Evolutionary conservation across 2,888 invertebrate species (phyloP), one percentile per base, ranked within the genome.

Genomic region (Germaria angustata): DNA sequence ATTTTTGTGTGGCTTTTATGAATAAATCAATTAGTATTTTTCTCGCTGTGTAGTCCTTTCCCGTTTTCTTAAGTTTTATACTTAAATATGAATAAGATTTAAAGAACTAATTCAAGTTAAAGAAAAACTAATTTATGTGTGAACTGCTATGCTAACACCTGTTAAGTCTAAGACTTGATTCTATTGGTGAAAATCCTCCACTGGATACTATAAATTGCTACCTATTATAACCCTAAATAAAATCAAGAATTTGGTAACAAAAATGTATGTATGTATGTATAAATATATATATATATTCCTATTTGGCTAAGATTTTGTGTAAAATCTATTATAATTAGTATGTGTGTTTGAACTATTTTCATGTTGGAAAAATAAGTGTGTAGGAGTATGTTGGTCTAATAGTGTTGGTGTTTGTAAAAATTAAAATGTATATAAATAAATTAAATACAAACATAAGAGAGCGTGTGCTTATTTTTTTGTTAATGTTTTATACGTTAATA

Each of bases 341-440:
- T 49, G 28, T 24, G 39, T 51, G 22, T 65, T 66, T 57, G 39
- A 65, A 66, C 59, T 79, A 66, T 49, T 39, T 59, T 59, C 8
- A 36, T 59, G 44, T 82, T 49, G 53, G 51, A 66, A 51, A 75
- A 51, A 15, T 2, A 59, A 44, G 55, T 28, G 11, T 44, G 13
- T 34, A 9, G 57, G 15, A 20, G 15, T 17, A 65, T 73, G 28
- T 6, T 32, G 9, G 20, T 24, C 13, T 34, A 46, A 61, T 53
- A 34, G 8, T 63, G 46, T 55, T 11, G 15, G 6, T 49, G 20
- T 36, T 63, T 17, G 39, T 32, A 9, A 49, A 66, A 51, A 53
- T 24, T 17, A 11, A 49, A 53, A 41, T 4, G 13, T 7, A 39
- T 2, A 6, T 11, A 28, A 59, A 51, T 20, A 11, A 24, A 49